A percentile compares a stretch with the other conserved stretches of the same genome.
Conservation (phyloP, 2,797 vertebrate species). For the Corythornis leucogaster region DNA sequence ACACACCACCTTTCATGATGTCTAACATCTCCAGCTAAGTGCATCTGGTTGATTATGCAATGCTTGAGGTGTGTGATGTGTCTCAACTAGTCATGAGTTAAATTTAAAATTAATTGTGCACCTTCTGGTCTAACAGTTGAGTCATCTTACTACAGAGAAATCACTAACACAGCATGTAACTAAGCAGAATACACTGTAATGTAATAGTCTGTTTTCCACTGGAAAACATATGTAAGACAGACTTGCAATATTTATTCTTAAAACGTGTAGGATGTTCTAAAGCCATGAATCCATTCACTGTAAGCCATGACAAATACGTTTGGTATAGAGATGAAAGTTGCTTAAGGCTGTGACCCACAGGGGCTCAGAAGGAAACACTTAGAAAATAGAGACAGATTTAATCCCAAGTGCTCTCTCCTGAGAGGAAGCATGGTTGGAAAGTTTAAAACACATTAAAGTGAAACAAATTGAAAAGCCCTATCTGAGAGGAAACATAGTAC, state of each 20-base stretch:
- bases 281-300: background rate
- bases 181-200: slow-evolving; percentile 8
- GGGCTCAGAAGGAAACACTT: slow-evolving; percentile 50
- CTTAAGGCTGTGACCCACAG: slow-evolving; percentile 26
- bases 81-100: background rate
- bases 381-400: slow-evolving; percentile 52
- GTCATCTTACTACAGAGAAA: background rate
- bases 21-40: background rate
- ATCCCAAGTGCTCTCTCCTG: slow-evolving; percentile 47
- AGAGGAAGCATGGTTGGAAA: slow-evolving; percentile 56
- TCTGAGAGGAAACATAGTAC: slow-evolving; percentile 73
- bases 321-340: slow-evolving; percentile 42
- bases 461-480: slow-evolving; percentile 69
- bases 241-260: slow-evolving; percentile 32
- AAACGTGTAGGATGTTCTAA: slow-evolving; percentile 44
- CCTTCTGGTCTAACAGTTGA: background rate
- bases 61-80: background rate
- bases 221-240: slow-evolving; percentile 23
- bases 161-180: background rate
- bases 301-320: slow-evolving; percentile 26
- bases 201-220: slow-evolving; percentile 25
- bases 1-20: background rate
- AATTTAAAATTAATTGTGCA: slow-evolving; percentile 31
- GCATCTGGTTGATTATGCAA: background rate
- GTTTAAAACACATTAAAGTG: slow-evolving; percentile 65